Evolutionary conservation across 2,888 invertebrate genomes (phyloP), one percentile per base, ranked within the genome.

Genomic region (Zygothrica quintamaculata): DNA sequence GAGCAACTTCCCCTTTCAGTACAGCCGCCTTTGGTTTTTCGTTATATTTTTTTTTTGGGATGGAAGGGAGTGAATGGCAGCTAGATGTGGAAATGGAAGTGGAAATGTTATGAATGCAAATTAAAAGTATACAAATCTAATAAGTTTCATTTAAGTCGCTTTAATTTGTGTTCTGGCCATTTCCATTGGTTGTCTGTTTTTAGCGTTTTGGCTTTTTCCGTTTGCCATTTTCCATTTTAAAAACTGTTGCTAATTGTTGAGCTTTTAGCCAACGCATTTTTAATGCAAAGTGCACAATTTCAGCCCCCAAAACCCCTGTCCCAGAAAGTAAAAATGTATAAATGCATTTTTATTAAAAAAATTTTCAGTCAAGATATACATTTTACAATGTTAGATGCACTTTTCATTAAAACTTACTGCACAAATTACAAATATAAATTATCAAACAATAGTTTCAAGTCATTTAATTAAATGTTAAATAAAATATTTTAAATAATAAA

Each of bases 51-150:
- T 8, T 29, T 3, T n/a, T n/a, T n/a, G 3, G 13, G 25, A 6
- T 11, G 11, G 11, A n/a, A 26, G 4, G 13, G 31, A 25, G 39
- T 9, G 9, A 31, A 22, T 1, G 9, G 31, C 29, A 22, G 9
- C 11, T 22, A 22, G 16, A 40, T 31, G 11, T 4, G 18, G 11
- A 9, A 40, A 18, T 56, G 61, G 15, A 40, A 58, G 37, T 62
- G 75, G 72, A 70, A 64, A 87, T 89, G 89, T 89, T 89, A 87
- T 89, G 89, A 89, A 89, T 89, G 89, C 90, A 89, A 89, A 89
- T 89, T 89, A 89, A 89, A 89, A 89, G 88, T 88, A 89, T 88
- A 89, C 89, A 89, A 89, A 89, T 89, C 89, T 88, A 89, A 89
- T 88, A 89, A 89, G 84, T 88, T 85, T 70, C 86, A 87, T 87